These are phyloP conservation scores for Pardalotus punctatus DNA, from an alignment of 2,113 vertebrate species.

Conservation along the genomic window DNA sequence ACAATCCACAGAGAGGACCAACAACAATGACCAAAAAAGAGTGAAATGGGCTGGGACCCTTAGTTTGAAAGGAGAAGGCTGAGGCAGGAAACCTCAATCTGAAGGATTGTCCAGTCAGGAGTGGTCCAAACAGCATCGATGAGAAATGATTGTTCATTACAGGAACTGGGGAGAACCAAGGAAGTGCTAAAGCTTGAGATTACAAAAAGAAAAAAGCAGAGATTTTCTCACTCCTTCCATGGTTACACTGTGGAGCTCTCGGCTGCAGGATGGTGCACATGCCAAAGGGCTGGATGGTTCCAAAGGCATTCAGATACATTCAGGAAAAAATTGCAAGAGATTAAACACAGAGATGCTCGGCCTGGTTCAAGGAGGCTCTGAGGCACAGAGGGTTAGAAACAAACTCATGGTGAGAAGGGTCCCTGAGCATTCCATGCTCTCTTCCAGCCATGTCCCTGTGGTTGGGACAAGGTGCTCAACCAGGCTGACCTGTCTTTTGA, in stretches of 20 bases:
- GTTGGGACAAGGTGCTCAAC: not conserved
- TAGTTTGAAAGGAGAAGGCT: not conserved
- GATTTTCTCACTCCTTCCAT: not conserved
- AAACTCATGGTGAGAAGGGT: not conserved
- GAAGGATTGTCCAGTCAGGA: not conserved
- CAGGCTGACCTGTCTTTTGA: not conserved
- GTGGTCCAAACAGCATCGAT: fast-evolving
- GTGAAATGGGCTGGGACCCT: not conserved
- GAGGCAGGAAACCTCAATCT: not conserved
- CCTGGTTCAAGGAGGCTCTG: not conserved
- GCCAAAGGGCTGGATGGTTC: not conserved
- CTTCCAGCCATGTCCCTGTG: not conserved
- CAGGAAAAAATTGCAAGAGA: not conserved
- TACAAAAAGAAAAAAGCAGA: not conserved
- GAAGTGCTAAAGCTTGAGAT: not conserved
- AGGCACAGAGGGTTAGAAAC: not conserved
- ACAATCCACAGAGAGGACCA: not conserved
- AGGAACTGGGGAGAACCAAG: not conserved
- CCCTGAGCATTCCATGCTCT: not conserved
- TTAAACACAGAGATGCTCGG: not conserved
- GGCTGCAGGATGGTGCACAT: not conserved
- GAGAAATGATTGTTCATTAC: not conserved
- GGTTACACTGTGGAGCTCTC: not conserved
- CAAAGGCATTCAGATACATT: not conserved
- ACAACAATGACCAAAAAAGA: not conserved